A percentile compares a stretch with the other conserved stretches of the same genome.
Conservation (phyloP, 2,113 vertebrate genomes). For the Lycaon pictus region DNA sequence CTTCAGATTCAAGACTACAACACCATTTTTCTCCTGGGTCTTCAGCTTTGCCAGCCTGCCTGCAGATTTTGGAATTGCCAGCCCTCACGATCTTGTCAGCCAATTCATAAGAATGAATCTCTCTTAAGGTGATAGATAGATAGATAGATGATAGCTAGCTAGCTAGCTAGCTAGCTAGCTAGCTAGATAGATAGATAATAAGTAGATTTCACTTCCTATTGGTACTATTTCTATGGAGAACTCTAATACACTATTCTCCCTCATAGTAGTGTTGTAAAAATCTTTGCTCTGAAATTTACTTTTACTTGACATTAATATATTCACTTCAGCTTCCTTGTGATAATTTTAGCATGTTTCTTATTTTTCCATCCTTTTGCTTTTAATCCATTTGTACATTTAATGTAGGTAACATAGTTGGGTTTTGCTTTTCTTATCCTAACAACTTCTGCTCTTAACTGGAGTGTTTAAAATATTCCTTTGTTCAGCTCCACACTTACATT, state of each 20-base stretch:
- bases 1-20: background rate
- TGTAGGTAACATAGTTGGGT: background rate
- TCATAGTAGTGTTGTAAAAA: background rate
- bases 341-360: background rate
- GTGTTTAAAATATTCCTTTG: background rate
- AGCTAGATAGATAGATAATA: background rate
- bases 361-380: slow-evolving; percentile 15
- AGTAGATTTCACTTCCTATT: background rate
- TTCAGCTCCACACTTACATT: background rate
- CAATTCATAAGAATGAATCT: background rate
- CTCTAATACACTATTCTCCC: background rate
- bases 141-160: background rate
- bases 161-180: too few species aligned
- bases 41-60: background rate
- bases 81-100: background rate
- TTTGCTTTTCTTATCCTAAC: background rate
- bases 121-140: background rate
- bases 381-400: background rate
- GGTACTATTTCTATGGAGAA: background rate
- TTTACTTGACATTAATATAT: background rate
- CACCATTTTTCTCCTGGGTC: background rate
- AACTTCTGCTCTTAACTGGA: background rate
- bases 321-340: background rate
- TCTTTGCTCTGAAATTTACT: slow-evolving; percentile 40
- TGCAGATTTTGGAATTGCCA: background rate